Conservation (phyloP, 2,797 vertebrate species). For the Columba guinea region DNA sequence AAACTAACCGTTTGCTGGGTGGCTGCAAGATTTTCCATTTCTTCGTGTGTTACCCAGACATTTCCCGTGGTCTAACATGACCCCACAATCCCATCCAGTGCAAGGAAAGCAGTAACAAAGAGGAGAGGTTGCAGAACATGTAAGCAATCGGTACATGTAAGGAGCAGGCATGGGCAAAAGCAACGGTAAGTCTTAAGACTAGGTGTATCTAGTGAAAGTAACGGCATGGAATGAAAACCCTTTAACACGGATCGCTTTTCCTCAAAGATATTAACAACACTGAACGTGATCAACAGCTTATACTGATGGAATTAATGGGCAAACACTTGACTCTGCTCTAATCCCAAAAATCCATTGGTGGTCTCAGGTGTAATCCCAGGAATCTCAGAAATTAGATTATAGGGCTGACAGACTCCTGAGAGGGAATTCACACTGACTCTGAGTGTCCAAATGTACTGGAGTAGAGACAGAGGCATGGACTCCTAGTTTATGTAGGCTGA, state of each 20-base stretch:
- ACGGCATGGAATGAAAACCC: constrained; percentile 34
- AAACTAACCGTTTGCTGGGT: constrained; percentile 97
- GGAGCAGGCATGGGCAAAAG: constrained; percentile 69
- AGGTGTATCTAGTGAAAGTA: not conserved
- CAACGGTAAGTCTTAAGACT: constrained; percentile 49
- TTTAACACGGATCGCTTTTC: not conserved
- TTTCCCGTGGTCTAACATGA: constrained; percentile 94
- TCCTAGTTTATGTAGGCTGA: not conserved
- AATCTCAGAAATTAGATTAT: not conserved
- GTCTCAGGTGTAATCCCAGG: not conserved
- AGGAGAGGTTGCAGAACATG: constrained; percentile 80
- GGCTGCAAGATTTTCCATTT: constrained; percentile 97
- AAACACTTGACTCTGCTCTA: not conserved
- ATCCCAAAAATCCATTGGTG: not conserved
- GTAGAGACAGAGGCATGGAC: not conserved
- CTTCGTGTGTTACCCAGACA: constrained; percentile 99
- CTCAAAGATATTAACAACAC: not conserved
- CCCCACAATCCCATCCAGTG: constrained; percentile 80
- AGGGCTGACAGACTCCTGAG: not conserved
- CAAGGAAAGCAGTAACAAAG: constrained; percentile 81
- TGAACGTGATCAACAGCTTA: not conserved
- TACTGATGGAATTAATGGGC: not conserved
- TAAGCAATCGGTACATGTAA: constrained; percentile 72
- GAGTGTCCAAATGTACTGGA: not conserved
- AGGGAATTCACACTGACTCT: not conserved